phyloP scores from a whole-genome alignment of 2,113 vertebrate species.

The Pelmatolapia mariae region DNA sequence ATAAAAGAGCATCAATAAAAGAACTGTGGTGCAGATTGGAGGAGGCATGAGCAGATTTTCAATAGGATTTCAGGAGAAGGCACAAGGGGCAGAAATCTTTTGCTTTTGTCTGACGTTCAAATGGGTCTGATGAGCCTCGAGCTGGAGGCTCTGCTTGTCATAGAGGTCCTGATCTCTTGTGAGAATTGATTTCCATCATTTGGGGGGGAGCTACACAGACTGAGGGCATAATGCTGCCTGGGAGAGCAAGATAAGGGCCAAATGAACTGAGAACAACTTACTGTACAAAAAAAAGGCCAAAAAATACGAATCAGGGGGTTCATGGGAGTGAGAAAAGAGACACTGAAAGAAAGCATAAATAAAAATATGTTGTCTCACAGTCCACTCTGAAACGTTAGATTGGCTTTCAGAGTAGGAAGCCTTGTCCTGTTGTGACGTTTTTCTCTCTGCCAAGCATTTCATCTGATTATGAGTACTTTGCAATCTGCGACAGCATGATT shows the following conservation, averaged over 20 bases:
- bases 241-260: constrained; percentile 65
- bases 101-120: constrained; percentile 73
- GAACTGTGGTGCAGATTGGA: constrained; percentile 48
- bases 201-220: constrained; percentile 44
- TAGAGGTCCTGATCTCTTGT: constrained; percentile 73
- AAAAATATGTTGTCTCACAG: constrained; percentile 32
- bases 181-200: constrained; percentile 78
- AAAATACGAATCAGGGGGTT: not conserved
- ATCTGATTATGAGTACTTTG: constrained; percentile 93
- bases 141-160: constrained; percentile 66
- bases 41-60: constrained; percentile 65
- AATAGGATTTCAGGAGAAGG: constrained; percentile 60
- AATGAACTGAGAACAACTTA: constrained; percentile 65
- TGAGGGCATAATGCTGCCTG: constrained; percentile 58
- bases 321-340: not conserved
- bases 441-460: constrained; percentile 84
- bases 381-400: constrained; percentile 28
- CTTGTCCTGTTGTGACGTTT: constrained; percentile 77
- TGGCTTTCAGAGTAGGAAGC: constrained; percentile 48
- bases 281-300: constrained; percentile 12
- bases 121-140: constrained; percentile 66
- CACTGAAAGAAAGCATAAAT: not conserved
- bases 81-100: constrained; percentile 65
- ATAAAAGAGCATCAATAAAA: constrained; percentile 57
- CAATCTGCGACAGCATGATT: constrained; percentile 94